These are phyloP conservation scores for Perognathus longimembris DNA, from an alignment of 2,113 vertebrate genomes.

Conservation along the genomic window DNA sequence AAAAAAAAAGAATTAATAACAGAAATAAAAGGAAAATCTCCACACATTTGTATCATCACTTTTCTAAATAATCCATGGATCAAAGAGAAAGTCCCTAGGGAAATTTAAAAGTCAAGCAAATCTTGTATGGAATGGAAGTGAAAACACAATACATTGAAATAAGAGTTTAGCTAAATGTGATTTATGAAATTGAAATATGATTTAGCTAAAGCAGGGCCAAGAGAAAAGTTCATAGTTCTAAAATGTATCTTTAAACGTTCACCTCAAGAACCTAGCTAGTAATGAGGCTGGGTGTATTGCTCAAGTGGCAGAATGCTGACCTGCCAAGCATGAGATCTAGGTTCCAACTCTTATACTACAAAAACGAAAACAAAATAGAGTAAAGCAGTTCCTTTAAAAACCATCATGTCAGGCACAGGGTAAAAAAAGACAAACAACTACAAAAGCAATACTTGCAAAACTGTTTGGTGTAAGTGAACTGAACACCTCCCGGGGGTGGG, in stretches of 20 bases:
- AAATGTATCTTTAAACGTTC: background rate
- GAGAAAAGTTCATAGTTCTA: background rate
- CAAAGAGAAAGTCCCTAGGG: background rate
- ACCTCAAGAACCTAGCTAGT: background rate
- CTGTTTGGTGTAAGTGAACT: no score
- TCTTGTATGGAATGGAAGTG: slow-evolving; percentile 32
- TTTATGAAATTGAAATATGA: no score
- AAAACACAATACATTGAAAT: background rate
- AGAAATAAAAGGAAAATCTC: background rate
- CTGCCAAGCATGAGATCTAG: no score
- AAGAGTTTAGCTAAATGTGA: no score
- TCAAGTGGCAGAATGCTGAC: no score
- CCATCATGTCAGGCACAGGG: no score
- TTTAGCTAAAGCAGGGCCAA: background rate
- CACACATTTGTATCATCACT: background rate
- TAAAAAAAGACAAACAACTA: no score
- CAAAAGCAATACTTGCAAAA: no score
- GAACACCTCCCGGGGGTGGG: no score
- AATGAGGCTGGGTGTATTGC: no score
- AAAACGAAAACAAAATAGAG: background rate
- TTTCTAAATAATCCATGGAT: slow-evolving; percentile 1
- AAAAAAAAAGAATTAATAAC: no score
- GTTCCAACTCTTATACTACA: no score
- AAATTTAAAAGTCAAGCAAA: background rate
- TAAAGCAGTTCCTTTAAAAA: background rate